Conservation (phyloP, 2,888 invertebrate species). For the Cyclophora albipunctata region DNA sequence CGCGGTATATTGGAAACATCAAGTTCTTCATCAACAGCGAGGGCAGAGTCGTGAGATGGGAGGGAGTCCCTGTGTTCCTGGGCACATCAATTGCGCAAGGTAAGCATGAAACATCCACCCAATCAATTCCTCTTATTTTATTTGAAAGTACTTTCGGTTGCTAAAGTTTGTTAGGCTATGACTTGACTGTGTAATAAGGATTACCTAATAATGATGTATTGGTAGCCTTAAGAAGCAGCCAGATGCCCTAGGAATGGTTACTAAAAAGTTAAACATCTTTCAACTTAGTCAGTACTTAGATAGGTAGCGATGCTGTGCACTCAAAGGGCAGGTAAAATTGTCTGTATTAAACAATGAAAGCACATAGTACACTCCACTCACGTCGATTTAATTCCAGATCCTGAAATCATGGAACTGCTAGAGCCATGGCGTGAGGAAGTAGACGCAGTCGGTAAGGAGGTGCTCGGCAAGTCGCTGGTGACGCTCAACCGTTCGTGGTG, state of each 20-base stretch:
- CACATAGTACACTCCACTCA: no score
- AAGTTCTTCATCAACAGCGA: conserved; percentile 80
- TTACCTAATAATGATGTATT: not conserved
- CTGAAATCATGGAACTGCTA: conserved; percentile 66
- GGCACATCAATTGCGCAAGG: conserved; percentile 79
- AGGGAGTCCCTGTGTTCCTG: conserved; percentile 84
- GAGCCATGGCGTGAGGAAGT: conserved; percentile 78
- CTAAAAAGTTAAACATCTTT: no score
- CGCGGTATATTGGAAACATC: conserved; percentile 86
- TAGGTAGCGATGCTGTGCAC: no score
- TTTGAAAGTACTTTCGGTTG: no score
- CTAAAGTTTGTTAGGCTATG: no score
- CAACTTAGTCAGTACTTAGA: no score
- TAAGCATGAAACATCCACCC: conserved; percentile 26
- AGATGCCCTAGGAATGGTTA: no score
- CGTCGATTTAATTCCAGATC: conserved; percentile 30
- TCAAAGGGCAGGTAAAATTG: no score
- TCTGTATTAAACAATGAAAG: no score
- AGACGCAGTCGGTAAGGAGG: conserved; percentile 71
- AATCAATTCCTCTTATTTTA: no score
- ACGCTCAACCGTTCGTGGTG: conserved; percentile 75
- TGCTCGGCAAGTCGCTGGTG: conserved; percentile 76
- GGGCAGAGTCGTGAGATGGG: conserved; percentile 79
- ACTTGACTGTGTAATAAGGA: not conserved
- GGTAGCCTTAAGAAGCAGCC: no score